Conservation (phyloP, 2,797 vertebrate genomes). For the Pelodytes ibericus region DNA sequence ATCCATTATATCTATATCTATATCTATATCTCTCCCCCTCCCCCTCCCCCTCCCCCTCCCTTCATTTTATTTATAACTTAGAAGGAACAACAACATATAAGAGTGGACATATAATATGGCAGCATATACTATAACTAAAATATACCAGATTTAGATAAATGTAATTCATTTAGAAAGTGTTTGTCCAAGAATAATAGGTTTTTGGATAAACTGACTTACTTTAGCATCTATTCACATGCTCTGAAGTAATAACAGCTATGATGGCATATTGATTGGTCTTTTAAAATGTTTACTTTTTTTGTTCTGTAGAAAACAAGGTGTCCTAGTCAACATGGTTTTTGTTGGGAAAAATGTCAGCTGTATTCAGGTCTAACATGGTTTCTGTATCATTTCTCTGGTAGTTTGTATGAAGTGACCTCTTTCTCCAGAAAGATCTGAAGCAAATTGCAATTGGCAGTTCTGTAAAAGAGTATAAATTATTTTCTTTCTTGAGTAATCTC, state of each 20-base stretch:
- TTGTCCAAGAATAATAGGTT: no score
- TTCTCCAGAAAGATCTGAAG: slow-evolving; percentile 31
- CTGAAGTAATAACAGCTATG: not conserved
- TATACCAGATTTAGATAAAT: no score
- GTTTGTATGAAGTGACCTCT: slow-evolving; percentile 53
- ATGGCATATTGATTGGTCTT: not conserved
- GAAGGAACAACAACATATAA: no score
- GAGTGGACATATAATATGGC: no score
- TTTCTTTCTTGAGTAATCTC: slow-evolving; percentile 58
- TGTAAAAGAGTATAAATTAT: slow-evolving; percentile 50
- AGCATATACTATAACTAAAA: no score
- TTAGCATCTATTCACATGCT: not conserved
- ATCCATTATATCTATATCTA: no score
- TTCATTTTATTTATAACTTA: no score
- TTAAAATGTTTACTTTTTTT: slow-evolving; percentile 14
- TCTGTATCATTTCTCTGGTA: slow-evolving; percentile 43
- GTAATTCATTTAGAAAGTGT: no score
- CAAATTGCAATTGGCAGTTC: slow-evolving; percentile 47
- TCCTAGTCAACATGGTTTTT: not conserved
- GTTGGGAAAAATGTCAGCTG: slow-evolving; percentile 34
- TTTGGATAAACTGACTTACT: no score
- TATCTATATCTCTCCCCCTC: no score
- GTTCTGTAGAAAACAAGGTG: not conserved
- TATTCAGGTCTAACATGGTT: slow-evolving; percentile 40
- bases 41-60: no score